Conservation (phyloP, 2,888 invertebrate species). For the Eueremaeus valkanovi region DNA sequence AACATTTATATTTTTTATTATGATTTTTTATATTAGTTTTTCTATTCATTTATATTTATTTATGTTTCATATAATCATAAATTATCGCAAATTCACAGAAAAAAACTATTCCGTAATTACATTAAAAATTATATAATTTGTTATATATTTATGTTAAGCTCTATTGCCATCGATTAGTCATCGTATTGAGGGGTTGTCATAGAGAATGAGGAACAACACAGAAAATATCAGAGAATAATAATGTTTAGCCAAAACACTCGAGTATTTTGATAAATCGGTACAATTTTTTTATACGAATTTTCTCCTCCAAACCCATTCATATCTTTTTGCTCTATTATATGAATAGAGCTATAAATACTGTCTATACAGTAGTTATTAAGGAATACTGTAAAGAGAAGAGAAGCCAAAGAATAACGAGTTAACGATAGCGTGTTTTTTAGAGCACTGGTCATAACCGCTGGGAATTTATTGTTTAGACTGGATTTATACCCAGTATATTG, state of each 20-base stretch:
- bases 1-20: neutral
- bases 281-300: neutral
- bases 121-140: neutral
- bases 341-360: neutral
- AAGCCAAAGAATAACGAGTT: constrained; percentile 10
- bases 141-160: neutral
- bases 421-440: neutral
- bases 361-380: neutral
- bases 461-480: constrained; percentile 16
- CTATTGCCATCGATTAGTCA: neutral
- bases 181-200: neutral
- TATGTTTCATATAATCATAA: neutral
- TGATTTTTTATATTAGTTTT: neutral
- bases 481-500: too few relatives aligned
- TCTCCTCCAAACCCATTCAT: neutral
- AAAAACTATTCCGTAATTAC: neutral
- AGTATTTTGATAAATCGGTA: neutral
- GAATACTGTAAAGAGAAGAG: neutral
- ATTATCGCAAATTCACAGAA: neutral
- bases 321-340: neutral
- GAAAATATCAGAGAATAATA: neutral
- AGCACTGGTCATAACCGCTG: neutral
- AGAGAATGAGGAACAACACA: neutral
- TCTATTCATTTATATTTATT: neutral
- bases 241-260: neutral